These are phyloP conservation scores for Metopia argyrocephala DNA, from an alignment of 2,888 invertebrate species.

Conservation along the genomic window DNA sequence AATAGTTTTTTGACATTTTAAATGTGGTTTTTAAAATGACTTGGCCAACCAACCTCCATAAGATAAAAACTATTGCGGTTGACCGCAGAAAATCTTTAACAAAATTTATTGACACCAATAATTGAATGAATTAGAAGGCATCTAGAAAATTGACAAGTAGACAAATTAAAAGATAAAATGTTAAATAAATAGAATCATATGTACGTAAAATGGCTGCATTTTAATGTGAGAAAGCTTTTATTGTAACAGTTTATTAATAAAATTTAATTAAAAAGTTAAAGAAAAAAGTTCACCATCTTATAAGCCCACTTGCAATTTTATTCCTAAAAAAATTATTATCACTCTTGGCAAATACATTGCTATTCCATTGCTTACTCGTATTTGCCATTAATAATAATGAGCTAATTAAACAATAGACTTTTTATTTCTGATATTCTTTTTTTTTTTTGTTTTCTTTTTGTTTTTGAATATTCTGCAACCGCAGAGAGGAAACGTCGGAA, in stretches of 20 bases:
- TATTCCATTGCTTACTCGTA: neutral
- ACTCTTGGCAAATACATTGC: no score
- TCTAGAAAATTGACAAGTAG: constrained; percentile 40
- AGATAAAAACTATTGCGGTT: constrained; percentile 28
- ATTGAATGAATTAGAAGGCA: constrained; percentile 18
- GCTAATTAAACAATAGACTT: constrained; percentile 59
- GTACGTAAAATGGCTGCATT: neutral
- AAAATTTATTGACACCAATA: neutral
- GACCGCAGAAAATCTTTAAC: constrained; percentile 36
- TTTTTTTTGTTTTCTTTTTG: neutral
- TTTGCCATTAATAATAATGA: constrained; percentile 51
- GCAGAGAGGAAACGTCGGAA: constrained; percentile 18
- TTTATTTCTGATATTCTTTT: neutral
- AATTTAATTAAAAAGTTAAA: constrained; percentile 55
- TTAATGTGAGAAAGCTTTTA: neutral
- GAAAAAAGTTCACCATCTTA: constrained; percentile 3
- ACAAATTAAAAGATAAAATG: constrained; percentile 39
- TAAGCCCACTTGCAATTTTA: no score
- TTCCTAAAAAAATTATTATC: no score
- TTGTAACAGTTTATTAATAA: constrained; percentile 3
- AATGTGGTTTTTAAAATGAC: neutral
- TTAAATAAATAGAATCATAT: constrained; percentile 1
- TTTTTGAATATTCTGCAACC: neutral
- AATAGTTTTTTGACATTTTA: neutral
- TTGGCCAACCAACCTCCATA: neutral